Evolutionary conservation across 2,888 invertebrate genomes (phyloP).

Genomic region (Apantesis nais): DNA sequence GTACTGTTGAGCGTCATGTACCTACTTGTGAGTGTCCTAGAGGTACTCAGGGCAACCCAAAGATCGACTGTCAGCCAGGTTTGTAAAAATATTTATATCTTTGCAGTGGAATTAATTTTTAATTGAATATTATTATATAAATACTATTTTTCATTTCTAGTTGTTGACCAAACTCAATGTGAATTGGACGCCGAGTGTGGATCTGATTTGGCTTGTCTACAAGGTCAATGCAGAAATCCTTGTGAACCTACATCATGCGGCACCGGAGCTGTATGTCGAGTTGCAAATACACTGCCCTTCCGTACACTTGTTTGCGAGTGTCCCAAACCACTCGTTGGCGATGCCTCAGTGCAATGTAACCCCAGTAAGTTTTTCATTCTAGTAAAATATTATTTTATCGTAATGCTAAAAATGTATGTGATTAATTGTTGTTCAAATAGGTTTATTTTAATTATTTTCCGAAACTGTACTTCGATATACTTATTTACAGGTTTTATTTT

Average conservation of each 20-base stretch:
- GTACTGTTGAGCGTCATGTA: constrained; percentile 91
- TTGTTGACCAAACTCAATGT: constrained; percentile 87
- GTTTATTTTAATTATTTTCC: neutral
- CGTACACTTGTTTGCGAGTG: constrained; percentile 96
- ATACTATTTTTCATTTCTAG: constrained; percentile 52
- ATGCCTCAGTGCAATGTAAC: constrained; percentile 93
- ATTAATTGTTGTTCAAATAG: no score
- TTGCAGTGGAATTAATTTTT: neutral
- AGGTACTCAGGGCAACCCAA: constrained; percentile 92
- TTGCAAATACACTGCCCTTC: constrained; percentile 94
- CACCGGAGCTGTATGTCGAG: constrained; percentile 91
- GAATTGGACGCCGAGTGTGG: constrained; percentile 93
- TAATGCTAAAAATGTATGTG: neutral
- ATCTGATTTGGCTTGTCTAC: constrained; percentile 93
- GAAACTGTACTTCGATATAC: constrained; percentile 3
- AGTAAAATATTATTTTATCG: neutral
- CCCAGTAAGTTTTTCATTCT: constrained; percentile 87
- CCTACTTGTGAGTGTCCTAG: constrained; percentile 93
- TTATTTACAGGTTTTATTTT: constrained; percentile 31
- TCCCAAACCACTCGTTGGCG: constrained; percentile 92
- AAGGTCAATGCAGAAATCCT: constrained; percentile 92
- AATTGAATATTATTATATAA: neutral
- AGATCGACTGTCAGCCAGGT: constrained; percentile 88
- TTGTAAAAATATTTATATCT: constrained; percentile 11
- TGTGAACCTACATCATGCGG: constrained; percentile 93